These are phyloP conservation scores for Agonopterix arenella DNA, from an alignment of 2,888 invertebrate genomes.

Conservation along the genomic window DNA sequence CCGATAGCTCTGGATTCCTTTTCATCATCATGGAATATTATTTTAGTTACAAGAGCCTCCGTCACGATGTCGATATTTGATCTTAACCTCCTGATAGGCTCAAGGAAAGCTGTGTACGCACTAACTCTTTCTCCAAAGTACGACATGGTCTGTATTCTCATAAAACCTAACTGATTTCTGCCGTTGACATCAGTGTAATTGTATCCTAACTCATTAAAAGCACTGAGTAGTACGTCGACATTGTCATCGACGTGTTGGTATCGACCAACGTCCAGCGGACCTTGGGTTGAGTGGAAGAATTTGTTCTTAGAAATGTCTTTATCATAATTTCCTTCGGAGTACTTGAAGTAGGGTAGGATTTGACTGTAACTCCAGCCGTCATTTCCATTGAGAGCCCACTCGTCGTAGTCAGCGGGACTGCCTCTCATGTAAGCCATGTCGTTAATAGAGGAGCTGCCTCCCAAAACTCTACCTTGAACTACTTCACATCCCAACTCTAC, in stretches of 20 bases:
- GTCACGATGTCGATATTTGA: slow-evolving; percentile 51
- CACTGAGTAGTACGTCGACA: slow-evolving; percentile 58
- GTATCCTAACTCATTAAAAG: slow-evolving; percentile 60
- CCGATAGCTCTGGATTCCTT: slow-evolving; percentile 40
- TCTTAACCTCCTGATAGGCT: slow-evolving; percentile 55
- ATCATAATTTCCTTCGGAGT: slow-evolving; percentile 69
- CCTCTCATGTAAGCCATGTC: slow-evolving; percentile 69
- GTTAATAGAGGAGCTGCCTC: slow-evolving; percentile 62
- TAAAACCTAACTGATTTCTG: slow-evolving; percentile 60
- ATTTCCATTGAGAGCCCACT: slow-evolving; percentile 61
- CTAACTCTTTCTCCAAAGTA: slow-evolving; percentile 67
- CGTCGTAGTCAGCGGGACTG: slow-evolving; percentile 64
- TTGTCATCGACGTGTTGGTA: slow-evolving; percentile 65
- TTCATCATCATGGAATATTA: slow-evolving; percentile 39
- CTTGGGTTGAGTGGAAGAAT: slow-evolving; percentile 60
- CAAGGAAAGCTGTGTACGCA: slow-evolving; percentile 61
- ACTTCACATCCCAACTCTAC: slow-evolving; percentile 51
- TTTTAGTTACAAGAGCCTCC: slow-evolving; percentile 60
- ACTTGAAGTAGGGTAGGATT: slow-evolving; percentile 62
- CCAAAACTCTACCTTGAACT: slow-evolving; percentile 60
- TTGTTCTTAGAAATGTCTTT: slow-evolving; percentile 63
- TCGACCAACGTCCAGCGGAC: slow-evolving; percentile 62
- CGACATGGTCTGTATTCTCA: slow-evolving; percentile 64
- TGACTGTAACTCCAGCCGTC: slow-evolving; percentile 61
- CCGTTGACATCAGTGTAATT: slow-evolving; percentile 68